Evolutionary conservation across 2,113 vertebrate species (phyloP).

Genomic region (Cyanoliseus patagonus): DNA sequence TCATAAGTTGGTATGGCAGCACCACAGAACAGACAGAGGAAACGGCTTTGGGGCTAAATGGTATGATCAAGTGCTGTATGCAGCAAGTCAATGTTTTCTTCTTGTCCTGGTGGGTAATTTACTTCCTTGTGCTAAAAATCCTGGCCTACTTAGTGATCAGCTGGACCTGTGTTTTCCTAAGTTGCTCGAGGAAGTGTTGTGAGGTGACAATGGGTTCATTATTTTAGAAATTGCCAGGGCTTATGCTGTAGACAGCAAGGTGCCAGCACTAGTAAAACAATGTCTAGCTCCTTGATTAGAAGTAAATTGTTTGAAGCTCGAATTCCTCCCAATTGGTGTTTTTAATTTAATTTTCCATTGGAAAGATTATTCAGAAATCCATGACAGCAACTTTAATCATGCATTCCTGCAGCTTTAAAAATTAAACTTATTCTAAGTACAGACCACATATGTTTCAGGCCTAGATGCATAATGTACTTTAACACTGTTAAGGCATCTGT

Average conservation of each 20-base stretch:
- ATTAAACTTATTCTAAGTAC: background rate
- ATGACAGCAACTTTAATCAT: background rate
- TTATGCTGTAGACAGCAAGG: background rate
- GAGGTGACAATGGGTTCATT: background rate
- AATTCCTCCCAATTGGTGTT: background rate
- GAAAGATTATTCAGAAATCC: background rate
- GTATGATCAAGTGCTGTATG: too few species aligned
- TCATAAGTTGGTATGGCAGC: fast-evolving
- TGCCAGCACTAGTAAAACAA: background rate
- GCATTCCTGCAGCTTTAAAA: background rate
- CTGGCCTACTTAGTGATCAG: fast-evolving
- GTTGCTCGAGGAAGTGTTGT: background rate
- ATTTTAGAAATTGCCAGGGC: background rate
- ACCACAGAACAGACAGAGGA: fast-evolving
- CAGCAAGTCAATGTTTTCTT: background rate
- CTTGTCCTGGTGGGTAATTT: background rate
- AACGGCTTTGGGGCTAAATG: background rate
- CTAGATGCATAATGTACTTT: background rate
- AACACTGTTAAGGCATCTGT: background rate
- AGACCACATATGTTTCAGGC: background rate
- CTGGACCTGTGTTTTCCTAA: background rate
- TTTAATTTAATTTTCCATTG: background rate
- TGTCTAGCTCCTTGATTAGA: background rate
- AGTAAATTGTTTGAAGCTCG: background rate
- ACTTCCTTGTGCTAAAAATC: background rate